Evolutionary conservation across 1,140 invertebrate species (phyloP).

Genomic region (Drosophila cardini): DNA sequence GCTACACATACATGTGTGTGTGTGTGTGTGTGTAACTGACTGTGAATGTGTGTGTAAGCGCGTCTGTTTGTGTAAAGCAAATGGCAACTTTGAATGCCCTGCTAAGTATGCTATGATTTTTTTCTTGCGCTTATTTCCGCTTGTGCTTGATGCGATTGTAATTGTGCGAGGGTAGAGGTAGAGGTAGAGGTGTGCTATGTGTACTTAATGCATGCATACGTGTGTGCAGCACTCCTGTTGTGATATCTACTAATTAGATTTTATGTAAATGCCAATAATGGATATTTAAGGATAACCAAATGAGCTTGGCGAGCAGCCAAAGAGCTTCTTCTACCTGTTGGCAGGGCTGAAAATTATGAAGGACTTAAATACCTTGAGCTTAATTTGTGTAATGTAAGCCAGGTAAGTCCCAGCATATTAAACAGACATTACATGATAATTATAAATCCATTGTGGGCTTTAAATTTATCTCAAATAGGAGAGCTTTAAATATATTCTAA

Average conservation of each 20-base stretch:
- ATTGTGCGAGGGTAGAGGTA: constrained; percentile 1
- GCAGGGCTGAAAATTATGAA: background rate
- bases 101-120: constrained; percentile 38
- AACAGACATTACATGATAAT: background rate
- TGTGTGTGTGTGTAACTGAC: background rate
- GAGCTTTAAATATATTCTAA: no score
- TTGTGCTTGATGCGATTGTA: constrained; percentile 27
- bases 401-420: background rate
- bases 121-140: background rate
- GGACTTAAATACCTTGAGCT: background rate
- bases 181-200: background rate
- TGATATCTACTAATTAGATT: constrained; percentile 57
- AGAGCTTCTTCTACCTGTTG: constrained; percentile 18
- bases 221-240: constrained; percentile 35
- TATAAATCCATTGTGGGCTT: background rate
- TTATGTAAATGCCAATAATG: constrained; percentile 55
- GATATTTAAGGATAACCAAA: constrained; percentile 38
- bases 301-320: constrained; percentile 7
- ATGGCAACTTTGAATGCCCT: constrained; percentile 10
- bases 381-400: background rate
- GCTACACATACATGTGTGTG: background rate
- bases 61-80: background rate
- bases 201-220: constrained; percentile 1
- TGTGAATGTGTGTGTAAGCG: background rate
- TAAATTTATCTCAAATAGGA: background rate